Conservation (phyloP, 2,113 vertebrate species). For the Galbula dea region DNA sequence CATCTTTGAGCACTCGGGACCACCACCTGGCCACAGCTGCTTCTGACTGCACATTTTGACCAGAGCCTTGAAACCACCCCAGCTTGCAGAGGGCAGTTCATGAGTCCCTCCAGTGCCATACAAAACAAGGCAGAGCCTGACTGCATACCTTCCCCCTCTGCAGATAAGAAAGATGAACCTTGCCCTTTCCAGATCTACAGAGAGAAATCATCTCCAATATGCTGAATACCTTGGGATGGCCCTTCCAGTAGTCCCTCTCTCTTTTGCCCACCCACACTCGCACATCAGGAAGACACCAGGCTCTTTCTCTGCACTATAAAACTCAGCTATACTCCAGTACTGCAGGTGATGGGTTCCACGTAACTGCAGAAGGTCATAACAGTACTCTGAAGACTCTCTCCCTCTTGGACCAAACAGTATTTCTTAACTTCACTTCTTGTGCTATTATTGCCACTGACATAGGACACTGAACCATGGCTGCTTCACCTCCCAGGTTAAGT, state of each 20-base stretch:
- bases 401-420: background rate
- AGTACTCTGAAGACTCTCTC: background rate
- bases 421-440: background rate
- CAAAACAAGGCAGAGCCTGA: background rate
- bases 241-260: background rate
- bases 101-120: background rate
- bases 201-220: slow-evolving; percentile 33
- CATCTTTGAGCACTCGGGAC: background rate
- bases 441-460: background rate
- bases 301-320: background rate
- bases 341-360: background rate
- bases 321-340: background rate
- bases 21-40: background rate
- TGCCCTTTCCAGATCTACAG: slow-evolving; percentile 29
- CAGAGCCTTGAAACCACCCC: background rate
- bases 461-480: background rate
- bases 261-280: background rate
- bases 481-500: background rate
- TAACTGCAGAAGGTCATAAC: background rate
- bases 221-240: background rate
- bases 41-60: background rate
- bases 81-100: background rate
- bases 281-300: background rate
- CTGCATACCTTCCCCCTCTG: background rate
- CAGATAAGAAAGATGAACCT: slow-evolving; percentile 55